Conservation (phyloP, 2,113 vertebrate genomes). For the Pandion haliaetus region DNA sequence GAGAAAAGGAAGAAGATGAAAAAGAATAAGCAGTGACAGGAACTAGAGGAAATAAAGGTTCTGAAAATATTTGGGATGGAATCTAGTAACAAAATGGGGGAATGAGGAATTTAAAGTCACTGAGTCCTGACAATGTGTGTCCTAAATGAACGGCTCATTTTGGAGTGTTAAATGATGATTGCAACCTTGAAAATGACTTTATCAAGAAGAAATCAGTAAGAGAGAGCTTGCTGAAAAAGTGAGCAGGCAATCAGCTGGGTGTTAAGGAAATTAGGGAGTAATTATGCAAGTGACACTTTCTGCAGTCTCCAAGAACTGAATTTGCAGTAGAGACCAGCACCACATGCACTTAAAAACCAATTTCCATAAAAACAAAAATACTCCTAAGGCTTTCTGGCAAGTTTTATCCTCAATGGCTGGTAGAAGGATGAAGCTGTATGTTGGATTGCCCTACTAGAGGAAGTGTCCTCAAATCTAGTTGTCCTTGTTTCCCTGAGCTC, state of each 20-base stretch:
- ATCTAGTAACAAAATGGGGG: background rate
- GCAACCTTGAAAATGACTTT: slow-evolving; percentile 24
- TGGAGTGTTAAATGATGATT: slow-evolving; percentile 12
- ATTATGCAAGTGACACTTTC: slow-evolving; percentile 49
- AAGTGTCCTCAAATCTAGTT: background rate
- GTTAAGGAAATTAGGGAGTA: slow-evolving; percentile 47
- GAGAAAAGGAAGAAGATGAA: background rate
- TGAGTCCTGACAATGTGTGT: background rate
- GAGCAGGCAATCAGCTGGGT: slow-evolving; percentile 57
- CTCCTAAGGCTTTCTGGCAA: background rate
- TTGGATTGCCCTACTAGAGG: background rate
- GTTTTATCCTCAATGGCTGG: background rate
- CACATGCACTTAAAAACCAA: background rate
- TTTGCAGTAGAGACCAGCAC: slow-evolving; percentile 34
- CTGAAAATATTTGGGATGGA: background rate
- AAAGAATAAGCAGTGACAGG: background rate
- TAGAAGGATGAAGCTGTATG: background rate
- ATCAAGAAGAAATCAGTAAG: slow-evolving; percentile 30
- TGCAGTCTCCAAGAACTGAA: slow-evolving; percentile 8
- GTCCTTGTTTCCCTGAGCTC: background rate
- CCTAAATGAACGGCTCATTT: background rate
- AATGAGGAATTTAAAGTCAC: background rate
- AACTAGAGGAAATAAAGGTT: background rate
- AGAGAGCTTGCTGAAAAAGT: slow-evolving; percentile 22
- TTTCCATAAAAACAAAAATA: slow-evolving; percentile 24